Evolutionary conservation across 2,797 vertebrate genomes (phyloP).

Genomic region (Chanos chanos): DNA sequence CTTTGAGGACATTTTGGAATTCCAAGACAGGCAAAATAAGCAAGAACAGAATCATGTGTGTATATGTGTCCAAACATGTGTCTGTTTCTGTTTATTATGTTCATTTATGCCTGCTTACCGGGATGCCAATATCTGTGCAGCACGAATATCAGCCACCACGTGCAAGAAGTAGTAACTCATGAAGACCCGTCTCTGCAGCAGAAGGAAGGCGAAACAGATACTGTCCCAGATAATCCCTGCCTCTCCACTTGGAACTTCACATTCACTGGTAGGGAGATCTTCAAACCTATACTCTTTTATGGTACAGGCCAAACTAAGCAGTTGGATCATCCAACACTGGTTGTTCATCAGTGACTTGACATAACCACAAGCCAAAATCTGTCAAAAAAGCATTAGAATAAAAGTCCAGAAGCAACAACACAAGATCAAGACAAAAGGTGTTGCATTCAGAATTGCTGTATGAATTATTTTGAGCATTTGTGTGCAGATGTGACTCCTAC

Average conservation of each 20-base stretch:
- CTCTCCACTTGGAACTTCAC: slow-evolving; percentile 84
- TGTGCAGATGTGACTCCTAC: not conserved
- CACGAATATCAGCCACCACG: slow-evolving; percentile 95
- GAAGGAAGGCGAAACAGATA: slow-evolving; percentile 95
- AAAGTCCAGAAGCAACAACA: not conserved
- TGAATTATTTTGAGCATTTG: not conserved
- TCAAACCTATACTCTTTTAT: slow-evolving; percentile 82
- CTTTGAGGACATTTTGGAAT: too few relatives aligned
- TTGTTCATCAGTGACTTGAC: slow-evolving; percentile 77
- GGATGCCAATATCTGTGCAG: slow-evolving; percentile 94
- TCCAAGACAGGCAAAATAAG: too few relatives aligned
- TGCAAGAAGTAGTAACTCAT: slow-evolving; percentile 99
- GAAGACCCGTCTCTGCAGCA: slow-evolving; percentile 96
- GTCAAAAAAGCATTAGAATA: slow-evolving; percentile 34
- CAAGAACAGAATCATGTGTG: too few relatives aligned
- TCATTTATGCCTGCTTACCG: too few relatives aligned
- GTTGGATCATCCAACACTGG: slow-evolving; percentile 91
- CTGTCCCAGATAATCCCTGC: slow-evolving; percentile 99
- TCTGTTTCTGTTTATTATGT: not conserved
- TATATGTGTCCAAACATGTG: not conserved
- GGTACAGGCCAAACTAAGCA: slow-evolving; percentile 92
- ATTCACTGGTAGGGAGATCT: slow-evolving; percentile 31
- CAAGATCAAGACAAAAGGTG: not conserved
- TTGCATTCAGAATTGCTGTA: not conserved
- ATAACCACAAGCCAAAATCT: slow-evolving; percentile 97